phyloP scores from a whole-genome alignment of 2,797 vertebrate genomes.

The Perdix hodgsoniae region DNA sequence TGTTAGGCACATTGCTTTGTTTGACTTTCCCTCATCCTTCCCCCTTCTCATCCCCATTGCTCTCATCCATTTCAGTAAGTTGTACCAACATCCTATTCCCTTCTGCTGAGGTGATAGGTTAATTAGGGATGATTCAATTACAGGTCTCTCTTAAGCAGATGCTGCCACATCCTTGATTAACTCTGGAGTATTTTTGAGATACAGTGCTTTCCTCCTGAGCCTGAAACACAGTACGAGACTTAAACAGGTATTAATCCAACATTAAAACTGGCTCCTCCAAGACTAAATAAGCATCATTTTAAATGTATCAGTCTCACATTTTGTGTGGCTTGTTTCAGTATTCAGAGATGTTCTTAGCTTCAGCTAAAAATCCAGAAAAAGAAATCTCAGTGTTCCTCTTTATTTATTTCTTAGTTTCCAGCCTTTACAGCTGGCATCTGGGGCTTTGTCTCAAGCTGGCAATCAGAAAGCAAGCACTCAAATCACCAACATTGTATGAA shows the following conservation, averaged over 20 bases:
- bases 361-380: background rate
- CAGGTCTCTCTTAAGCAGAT: slow-evolving; percentile 64
- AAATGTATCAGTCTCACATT: background rate
- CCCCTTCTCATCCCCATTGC: background rate
- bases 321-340: background rate
- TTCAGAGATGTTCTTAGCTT: background rate
- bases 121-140: slow-evolving; percentile 63
- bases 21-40: background rate
- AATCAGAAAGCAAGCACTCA: slow-evolving; percentile 24
- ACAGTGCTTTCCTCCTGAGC: slow-evolving; percentile 49
- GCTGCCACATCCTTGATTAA: slow-evolving; percentile 64
- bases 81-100: slow-evolving; percentile 46
- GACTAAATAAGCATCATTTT: slow-evolving; percentile 9
- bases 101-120: slow-evolving; percentile 55
- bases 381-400: background rate
- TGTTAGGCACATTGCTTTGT: slow-evolving; percentile 25
- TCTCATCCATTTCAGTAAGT: slow-evolving; percentile 39
- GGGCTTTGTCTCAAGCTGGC: slow-evolving; percentile 14
- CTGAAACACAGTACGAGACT: slow-evolving; percentile 20
- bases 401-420: background rate
- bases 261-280: background rate
- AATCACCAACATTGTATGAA: background rate
- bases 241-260: slow-evolving; percentile 54
- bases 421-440: background rate
- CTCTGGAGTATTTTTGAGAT: slow-evolving; percentile 46